Conservation (phyloP, 1,140 invertebrate genomes). For the Sesamia nonagrioides region DNA sequence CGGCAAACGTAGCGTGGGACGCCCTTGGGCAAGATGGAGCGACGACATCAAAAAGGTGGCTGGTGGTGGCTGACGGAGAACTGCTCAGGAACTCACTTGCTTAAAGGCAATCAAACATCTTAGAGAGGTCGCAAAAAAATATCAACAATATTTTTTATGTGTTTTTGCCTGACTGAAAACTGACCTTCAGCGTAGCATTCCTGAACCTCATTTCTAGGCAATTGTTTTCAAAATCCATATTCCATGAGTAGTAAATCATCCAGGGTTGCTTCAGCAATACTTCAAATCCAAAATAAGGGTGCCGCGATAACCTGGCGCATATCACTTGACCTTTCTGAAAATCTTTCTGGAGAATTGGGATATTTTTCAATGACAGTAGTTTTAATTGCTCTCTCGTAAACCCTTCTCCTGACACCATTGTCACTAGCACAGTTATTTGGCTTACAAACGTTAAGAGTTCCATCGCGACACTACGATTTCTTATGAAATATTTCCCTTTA, state of each 20-base stretch:
- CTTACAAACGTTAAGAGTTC: neutral
- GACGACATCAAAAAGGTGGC: too few relatives aligned
- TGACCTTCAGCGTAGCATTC: constrained; percentile 67
- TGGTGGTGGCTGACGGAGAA: too few relatives aligned
- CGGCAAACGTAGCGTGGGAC: too few relatives aligned
- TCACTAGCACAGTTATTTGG: neutral
- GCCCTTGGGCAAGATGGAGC: too few relatives aligned
- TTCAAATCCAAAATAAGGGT: constrained; percentile 72
- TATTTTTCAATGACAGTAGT: neutral
- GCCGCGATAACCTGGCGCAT: constrained; percentile 60
- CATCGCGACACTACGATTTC: constrained; percentile 19
- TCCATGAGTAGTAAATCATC: constrained; percentile 78
- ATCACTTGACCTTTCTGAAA: constrained; percentile 46
- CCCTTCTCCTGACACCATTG: neutral
- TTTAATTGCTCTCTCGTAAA: neutral
- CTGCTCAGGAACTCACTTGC: too few relatives aligned
- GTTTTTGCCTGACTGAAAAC: constrained; percentile 17
- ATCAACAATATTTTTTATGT: neutral
- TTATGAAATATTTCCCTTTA: constrained; percentile 21
- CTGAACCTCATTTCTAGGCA: constrained; percentile 73
- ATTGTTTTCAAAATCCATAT: constrained; percentile 66
- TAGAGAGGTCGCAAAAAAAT: neutral
- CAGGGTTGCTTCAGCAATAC: constrained; percentile 67
- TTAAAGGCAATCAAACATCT: neutral
- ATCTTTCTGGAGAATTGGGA: neutral